These are phyloP conservation scores for Sycophila sp. DNA, from an alignment of 1,140 invertebrate genomes.

Conservation along the genomic window DNA sequence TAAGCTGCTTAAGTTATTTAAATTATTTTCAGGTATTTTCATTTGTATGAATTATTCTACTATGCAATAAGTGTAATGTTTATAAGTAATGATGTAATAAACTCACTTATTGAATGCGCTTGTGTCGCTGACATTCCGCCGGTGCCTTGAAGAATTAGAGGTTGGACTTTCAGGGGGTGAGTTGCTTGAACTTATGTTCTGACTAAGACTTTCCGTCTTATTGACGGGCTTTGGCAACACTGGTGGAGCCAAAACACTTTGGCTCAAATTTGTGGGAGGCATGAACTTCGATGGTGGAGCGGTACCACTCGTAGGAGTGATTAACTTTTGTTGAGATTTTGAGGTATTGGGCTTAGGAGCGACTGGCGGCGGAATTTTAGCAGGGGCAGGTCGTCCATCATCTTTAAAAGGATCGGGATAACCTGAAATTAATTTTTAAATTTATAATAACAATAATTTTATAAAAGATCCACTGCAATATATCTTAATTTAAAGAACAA, in stretches of 20 bases:
- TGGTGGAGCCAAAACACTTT: constrained; percentile 58
- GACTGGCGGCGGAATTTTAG: constrained; percentile 61
- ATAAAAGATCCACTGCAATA: not conserved
- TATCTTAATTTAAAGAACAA: too few species aligned
- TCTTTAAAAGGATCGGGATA: constrained; percentile 67
- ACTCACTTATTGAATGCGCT: constrained; percentile 85
- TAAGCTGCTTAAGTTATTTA: too few species aligned
- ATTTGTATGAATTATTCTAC: too few species aligned
- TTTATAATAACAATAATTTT: constrained; percentile 9
- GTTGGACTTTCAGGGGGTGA: constrained; percentile 63
- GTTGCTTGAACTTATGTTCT: constrained; percentile 61
- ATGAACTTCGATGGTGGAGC: constrained; percentile 50
- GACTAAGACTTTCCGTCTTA: constrained; percentile 63
- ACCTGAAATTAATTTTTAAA: constrained; percentile 44
- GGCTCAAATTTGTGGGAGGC: constrained; percentile 39
- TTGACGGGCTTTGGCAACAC: constrained; percentile 67
- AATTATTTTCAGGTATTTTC: too few species aligned
- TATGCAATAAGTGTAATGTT: too few species aligned
- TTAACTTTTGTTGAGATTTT: constrained; percentile 54
- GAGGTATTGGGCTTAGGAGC: constrained; percentile 53
- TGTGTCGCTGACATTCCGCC: constrained; percentile 87
- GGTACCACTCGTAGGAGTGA: constrained; percentile 49
- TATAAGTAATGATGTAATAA: too few species aligned
- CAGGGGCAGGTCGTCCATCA: constrained; percentile 54
- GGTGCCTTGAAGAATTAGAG: constrained; percentile 69